Evolutionary conservation across 2,113 vertebrate species (phyloP), one percentile per base, ranked within the genome.

Genomic region (Caretta caretta): DNA sequence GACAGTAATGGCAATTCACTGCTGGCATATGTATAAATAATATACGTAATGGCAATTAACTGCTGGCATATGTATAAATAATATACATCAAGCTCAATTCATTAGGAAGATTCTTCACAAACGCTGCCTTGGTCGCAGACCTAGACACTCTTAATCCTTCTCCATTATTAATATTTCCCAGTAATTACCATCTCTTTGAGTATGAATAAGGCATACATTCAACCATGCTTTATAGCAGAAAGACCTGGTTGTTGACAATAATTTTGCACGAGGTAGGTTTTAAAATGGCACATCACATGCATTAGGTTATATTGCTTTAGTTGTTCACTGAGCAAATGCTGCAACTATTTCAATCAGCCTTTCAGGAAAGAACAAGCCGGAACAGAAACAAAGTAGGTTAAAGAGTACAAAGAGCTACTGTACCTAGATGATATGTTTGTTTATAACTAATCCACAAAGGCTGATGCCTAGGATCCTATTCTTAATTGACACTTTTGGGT

Each of bases 401-500:
- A 76, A 51, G 94, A 95, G 93, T 93, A 96, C 96, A 97, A 97
- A 93, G 95, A 94, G 86, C 95, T 97, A 97, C 96, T 96, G 97
- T 97, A 97, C 95, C 97, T 97, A 97, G 84, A 95, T 87, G 96
- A 95, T 96, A 95, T 25, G 91, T 95, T 95, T 97, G 83, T 95
- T 97, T 89, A 87, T 90, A 96, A 56, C 94, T 97, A 96, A 96
- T 96, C 96, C 95, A 92, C 94, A 87, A 89, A 80, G 91, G 93
- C 91, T 94, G 93, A 97, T 97, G 95, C 92, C 96, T 96, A 88
- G 89, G 93, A 98, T 96, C 95, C 89, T 92, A 54, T 93, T 90
- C 92, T 92, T 94, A 95, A 96, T 84, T 97, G 97, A 97, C 96
- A 97, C 94, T 97, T 98, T 92, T 93, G 95, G 97, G 97, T 97